Percentiles rank a stretch among this genome's conserved stretches.
These are phyloP conservation scores for Mustela lutreola DNA, from an alignment of 2,113 vertebrate species.

Conservation along the genomic window DNA sequence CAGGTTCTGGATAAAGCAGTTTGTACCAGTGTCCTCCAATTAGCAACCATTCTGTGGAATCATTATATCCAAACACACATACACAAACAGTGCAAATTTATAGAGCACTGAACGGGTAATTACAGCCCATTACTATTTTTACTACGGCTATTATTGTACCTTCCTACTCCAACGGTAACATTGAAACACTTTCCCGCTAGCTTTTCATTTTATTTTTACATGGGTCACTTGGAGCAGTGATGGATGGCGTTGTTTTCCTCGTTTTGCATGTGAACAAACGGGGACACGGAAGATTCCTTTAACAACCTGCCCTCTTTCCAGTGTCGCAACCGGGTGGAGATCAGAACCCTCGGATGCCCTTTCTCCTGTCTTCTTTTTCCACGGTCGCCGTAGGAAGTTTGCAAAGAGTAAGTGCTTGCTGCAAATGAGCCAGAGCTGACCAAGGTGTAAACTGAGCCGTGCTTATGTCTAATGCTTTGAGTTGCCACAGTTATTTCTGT, in stretches of 20 bases:
- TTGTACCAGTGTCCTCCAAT: background rate
- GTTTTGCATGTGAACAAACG: background rate
- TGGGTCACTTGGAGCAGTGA: background rate
- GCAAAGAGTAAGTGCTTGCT: background rate
- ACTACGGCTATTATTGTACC: background rate
- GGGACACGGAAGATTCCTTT: background rate
- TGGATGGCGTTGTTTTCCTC: background rate
- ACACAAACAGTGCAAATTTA: background rate
- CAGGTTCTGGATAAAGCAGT: background rate
- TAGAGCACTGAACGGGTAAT: background rate
- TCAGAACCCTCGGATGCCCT: background rate
- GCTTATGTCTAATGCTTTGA: background rate
- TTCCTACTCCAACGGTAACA: background rate
- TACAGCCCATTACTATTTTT: background rate
- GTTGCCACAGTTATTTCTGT: background rate
- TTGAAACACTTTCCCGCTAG: background rate
- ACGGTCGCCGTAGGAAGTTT: background rate
- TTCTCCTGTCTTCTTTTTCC: background rate
- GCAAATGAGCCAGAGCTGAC: background rate
- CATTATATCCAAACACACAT: background rate
- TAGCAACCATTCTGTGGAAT: background rate
- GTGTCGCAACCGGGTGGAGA: background rate
- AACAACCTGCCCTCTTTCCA: background rate
- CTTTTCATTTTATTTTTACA: background rate
- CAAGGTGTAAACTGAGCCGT: background rate